A percentile compares a stretch with the other conserved stretches of the same genome.
Evolutionary conservation across 1,140 invertebrate genomes (phyloP).

Genomic region (Drosophila orosa): DNA sequence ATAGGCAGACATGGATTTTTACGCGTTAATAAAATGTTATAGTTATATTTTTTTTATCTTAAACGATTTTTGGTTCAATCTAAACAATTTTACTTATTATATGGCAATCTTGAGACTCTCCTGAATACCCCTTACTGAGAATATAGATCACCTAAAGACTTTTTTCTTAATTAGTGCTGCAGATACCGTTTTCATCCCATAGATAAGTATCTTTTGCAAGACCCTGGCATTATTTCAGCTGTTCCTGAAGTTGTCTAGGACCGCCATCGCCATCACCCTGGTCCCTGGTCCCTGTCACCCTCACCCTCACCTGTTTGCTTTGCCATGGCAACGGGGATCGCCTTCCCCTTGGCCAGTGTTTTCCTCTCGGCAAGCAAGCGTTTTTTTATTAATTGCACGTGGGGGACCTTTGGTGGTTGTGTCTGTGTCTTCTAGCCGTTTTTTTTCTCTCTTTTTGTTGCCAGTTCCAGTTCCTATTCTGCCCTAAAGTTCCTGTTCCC

Average conservation of each 20-base stretch:
- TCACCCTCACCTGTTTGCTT: conserved; percentile 45
- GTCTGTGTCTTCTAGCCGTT: conserved; percentile 45
- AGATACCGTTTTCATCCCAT: conserved; percentile 17
- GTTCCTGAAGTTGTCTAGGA: conserved; percentile 43
- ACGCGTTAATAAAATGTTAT: not conserved
- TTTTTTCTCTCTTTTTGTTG: conserved; percentile 26
- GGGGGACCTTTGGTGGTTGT: conserved; percentile 48
- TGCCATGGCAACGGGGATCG: conserved; percentile 48
- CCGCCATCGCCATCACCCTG: conserved; percentile 10
- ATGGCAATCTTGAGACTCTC: conserved; percentile 2
- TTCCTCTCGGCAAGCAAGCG: conserved; percentile 17
- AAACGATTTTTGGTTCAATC: not conserved
- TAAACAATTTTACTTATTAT: not conserved
- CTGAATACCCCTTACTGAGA: not conserved
- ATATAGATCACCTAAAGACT: conserved; percentile 10
- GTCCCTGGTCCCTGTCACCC: conserved; percentile 20
- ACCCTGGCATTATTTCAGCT: conserved; percentile 33
- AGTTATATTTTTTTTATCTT: not conserved
- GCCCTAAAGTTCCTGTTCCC: conserved; percentile 15
- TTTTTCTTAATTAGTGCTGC: conserved; percentile 32
- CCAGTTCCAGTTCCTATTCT: conserved; percentile 40
- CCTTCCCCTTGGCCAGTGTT: conserved; percentile 26
- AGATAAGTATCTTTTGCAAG: conserved; percentile 42
- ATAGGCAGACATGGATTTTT: not conserved
- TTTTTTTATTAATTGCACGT: conserved; percentile 63